These are phyloP conservation scores for Hyles vespertilio DNA, from an alignment of 1,140 invertebrate genomes.

Conservation along the genomic window DNA sequence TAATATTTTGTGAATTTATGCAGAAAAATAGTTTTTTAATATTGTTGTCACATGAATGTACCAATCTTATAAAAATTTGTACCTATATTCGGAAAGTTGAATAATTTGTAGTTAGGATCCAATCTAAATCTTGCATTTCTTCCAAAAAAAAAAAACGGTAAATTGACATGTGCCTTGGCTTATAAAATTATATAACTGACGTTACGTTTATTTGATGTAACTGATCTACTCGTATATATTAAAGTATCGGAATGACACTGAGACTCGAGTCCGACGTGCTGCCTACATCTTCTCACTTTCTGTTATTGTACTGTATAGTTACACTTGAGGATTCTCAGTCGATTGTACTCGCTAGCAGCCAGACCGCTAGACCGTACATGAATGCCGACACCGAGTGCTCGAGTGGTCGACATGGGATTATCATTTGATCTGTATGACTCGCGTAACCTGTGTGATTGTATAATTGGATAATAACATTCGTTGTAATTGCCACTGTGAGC, in stretches of 20 bases:
- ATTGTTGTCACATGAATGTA: conserved; percentile 75
- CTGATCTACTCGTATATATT: conserved; percentile 28
- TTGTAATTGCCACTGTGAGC: neutral
- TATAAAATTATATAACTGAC: conserved; percentile 57
- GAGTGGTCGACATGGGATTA: too few species aligned
- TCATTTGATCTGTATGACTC: too few species aligned
- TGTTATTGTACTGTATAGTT: conserved; percentile 2
- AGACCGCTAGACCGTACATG: too few species aligned
- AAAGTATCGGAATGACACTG: conserved; percentile 26
- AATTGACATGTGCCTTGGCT: conserved; percentile 69
- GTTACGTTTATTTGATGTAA: conserved; percentile 53
- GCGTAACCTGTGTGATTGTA: neutral
- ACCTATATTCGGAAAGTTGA: conserved; percentile 74
- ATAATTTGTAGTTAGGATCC: conserved; percentile 74
- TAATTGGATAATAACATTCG: neutral
- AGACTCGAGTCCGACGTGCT: conserved; percentile 41
- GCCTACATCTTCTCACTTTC: conserved; percentile 26
- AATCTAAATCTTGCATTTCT: conserved; percentile 71
- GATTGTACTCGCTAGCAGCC: neutral
- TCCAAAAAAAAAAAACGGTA: conserved; percentile 56
- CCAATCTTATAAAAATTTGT: conserved; percentile 71
- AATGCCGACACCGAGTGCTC: too few species aligned
- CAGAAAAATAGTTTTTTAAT: conserved; percentile 75
- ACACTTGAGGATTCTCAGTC: neutral
- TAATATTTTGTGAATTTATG: conserved; percentile 73